Conservation (phyloP, 2,113 vertebrate species). For the Ginglymostoma cirratum region DNA sequence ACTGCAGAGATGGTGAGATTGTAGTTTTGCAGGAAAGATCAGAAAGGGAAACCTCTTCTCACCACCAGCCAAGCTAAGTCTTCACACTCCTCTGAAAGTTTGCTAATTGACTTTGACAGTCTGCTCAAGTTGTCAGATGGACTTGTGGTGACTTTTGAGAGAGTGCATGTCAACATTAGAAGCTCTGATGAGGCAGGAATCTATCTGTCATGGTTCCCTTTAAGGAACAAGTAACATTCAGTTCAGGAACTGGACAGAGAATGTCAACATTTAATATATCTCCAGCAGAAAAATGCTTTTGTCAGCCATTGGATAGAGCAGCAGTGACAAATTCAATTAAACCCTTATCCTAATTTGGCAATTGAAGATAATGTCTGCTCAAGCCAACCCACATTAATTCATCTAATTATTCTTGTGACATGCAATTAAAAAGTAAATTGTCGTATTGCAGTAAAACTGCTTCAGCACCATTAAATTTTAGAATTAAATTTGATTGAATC, state of each 20-base stretch:
- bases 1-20: no score
- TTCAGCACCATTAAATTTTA: conserved; percentile 21
- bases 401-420: conserved; percentile 32
- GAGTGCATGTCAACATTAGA: no score
- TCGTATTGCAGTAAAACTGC: background rate
- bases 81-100: no score
- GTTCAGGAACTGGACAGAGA: background rate
- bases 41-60: no score
- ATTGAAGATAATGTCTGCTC: background rate
- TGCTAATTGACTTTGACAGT: no score
- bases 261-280: background rate
- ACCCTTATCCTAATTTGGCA: background rate
- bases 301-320: conserved; percentile 16
- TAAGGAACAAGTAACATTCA: background rate
- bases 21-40: no score
- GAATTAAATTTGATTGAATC: conserved; percentile 19
- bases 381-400: conserved; percentile 12
- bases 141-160: background rate
- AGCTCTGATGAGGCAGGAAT: background rate
- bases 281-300: conserved; percentile 10
- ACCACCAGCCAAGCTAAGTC: no score
- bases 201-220: background rate
- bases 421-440: conserved; percentile 34
- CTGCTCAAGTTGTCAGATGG: background rate
- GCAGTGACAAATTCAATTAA: conserved; percentile 30